Percentiles rank a stretch among this genome's conserved stretches.
Evolutionary conservation across 2,888 invertebrate species (phyloP).

Genomic region (Trypoxylon attenuatum): DNA sequence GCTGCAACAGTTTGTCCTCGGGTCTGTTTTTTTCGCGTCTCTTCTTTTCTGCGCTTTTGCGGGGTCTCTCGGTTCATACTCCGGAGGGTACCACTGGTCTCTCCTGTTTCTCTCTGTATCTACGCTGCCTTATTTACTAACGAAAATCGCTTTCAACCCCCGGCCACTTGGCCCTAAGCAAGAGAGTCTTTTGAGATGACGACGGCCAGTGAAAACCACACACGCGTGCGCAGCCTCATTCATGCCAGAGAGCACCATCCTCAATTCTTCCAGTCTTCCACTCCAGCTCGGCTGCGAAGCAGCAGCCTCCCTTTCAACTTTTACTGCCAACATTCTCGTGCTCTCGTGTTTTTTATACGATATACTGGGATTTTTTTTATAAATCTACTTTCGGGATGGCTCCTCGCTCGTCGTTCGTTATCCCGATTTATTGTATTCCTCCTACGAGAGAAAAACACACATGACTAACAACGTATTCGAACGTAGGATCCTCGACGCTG

Average conservation of each 20-base stretch:
- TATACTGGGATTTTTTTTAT: no score
- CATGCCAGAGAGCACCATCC: no score
- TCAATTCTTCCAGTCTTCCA: slow-evolving; percentile 6
- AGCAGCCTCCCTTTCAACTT: slow-evolving; percentile 2
- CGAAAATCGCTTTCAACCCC: slow-evolving; percentile 31
- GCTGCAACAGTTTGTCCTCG: neutral
- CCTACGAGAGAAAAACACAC: no score
- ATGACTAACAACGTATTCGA: no score
- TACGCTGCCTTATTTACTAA: slow-evolving; percentile 32
- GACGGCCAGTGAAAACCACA: neutral
- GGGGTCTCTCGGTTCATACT: neutral
- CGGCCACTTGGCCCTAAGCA: no score
- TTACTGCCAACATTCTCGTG: no score
- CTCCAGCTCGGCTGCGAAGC: slow-evolving; percentile 8
- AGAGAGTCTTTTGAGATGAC: neutral
- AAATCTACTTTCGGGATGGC: no score
- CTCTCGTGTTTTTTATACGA: no score
- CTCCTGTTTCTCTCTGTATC: slow-evolving; percentile 8
- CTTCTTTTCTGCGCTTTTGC: slow-evolving; percentile 9
- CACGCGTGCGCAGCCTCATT: slow-evolving; percentile 9
- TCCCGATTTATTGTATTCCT: no score
- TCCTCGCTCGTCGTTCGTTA: no score
- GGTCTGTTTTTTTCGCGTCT: slow-evolving; percentile 2
- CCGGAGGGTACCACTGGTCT: no score
- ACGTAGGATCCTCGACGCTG: no score